These are phyloP conservation scores for Oreotrochilus melanogaster DNA, from an alignment of 2,113 vertebrate species.

Conservation along the genomic window DNA sequence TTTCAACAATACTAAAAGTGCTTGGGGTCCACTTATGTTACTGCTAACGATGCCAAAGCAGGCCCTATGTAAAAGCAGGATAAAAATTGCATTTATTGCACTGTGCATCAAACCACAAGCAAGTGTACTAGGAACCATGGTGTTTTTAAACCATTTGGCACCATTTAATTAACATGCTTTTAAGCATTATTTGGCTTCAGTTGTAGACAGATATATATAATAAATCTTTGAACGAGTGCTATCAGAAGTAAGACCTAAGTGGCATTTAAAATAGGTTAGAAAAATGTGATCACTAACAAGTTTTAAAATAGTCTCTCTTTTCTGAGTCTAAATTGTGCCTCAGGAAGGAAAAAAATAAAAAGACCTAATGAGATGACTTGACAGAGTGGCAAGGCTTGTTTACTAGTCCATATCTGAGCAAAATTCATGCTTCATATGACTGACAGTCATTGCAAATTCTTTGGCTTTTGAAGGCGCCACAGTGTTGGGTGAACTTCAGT, in stretches of 20 bases:
- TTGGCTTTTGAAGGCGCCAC: neutral
- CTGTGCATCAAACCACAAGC: neutral
- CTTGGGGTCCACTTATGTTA: neutral
- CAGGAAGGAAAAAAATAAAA: neutral
- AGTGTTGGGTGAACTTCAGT: neutral
- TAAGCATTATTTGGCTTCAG: neutral
- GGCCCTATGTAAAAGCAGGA: neutral
- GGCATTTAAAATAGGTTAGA: conserved; percentile 2
- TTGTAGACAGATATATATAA: neutral
- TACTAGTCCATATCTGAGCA: neutral
- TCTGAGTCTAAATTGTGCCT: neutral
- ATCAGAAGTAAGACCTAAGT: neutral
- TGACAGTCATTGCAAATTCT: conserved; percentile 16
- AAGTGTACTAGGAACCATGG: neutral
- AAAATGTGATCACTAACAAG: neutral
- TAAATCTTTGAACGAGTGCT: neutral
- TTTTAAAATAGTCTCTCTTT: neutral
- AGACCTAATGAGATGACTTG: neutral
- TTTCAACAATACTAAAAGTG: neutral
- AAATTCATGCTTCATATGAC: neutral
- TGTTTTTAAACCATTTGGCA: neutral
- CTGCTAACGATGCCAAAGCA: neutral
- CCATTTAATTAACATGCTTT: neutral
- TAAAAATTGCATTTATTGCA: neutral
- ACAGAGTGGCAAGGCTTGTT: neutral